Conservation (phyloP, 2,888 invertebrate species). For the Lasioglossum pauxillum region DNA sequence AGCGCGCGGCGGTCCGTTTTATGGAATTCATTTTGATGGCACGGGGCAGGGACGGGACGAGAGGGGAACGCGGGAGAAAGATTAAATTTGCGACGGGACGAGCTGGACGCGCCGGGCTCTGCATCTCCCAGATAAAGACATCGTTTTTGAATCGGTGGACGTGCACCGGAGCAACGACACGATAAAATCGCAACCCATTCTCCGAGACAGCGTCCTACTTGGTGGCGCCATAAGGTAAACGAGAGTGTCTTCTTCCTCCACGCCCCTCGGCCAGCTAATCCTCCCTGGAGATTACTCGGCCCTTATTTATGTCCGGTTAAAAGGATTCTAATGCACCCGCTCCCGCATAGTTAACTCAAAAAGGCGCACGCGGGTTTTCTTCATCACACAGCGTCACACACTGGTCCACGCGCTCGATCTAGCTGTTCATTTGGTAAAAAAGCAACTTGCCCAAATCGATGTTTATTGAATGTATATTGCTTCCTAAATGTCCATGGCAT, state of each 20-base stretch:
- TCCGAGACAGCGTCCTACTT: constrained; percentile 13
- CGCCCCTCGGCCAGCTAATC: constrained; percentile 60
- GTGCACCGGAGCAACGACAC: constrained; percentile 17
- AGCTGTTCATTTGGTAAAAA: no score
- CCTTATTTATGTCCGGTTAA: constrained; percentile 80
- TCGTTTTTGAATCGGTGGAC: constrained; percentile 51
- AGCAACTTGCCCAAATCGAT: no score
- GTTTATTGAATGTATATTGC: no score
- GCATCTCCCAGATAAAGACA: constrained; percentile 35
- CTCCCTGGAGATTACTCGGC: constrained; percentile 74
- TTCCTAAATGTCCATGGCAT: no score
- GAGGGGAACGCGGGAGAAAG: constrained; percentile 31
- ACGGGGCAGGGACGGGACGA: neutral
- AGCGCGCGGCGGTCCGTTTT: constrained; percentile 44
- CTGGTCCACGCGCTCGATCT: no score
- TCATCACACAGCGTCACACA: neutral
- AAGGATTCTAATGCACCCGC: constrained; percentile 79
- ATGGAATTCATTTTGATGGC: constrained; percentile 62
- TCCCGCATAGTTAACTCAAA: constrained; percentile 74
- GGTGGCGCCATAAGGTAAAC: constrained; percentile 39
- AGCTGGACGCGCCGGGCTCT: constrained; percentile 6
- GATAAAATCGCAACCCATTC: constrained; percentile 53
- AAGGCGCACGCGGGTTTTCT: constrained; percentile 33
- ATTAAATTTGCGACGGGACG: constrained; percentile 60
- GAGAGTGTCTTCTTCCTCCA: constrained; percentile 37